A percentile compares a stretch with the other conserved stretches of the same genome.
Evolutionary conservation across 2,888 invertebrate genomes (phyloP).

Genomic region (Clepsis dumicolana): DNA sequence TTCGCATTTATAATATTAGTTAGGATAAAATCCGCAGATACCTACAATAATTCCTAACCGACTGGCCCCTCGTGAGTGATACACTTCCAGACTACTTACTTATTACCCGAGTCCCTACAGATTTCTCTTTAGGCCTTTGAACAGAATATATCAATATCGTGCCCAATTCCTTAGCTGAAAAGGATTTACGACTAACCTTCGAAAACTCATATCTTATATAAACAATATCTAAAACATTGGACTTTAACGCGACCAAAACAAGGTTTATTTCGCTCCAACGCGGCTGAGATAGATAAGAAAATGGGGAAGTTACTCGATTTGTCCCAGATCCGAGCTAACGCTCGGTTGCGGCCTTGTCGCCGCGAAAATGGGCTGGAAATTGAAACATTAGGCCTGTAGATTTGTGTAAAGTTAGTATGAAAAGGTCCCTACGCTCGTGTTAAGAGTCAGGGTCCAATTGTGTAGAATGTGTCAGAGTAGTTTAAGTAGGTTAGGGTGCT

Average conservation of each 20-base stretch:
- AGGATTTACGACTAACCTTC: conserved; percentile 5
- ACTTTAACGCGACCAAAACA: neutral
- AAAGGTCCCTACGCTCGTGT: neutral
- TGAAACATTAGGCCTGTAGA: conserved; percentile 8
- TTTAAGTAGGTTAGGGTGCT: neutral
- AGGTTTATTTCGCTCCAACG: neutral
- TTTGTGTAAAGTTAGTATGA: neutral
- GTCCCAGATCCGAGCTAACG: conserved; percentile 15
- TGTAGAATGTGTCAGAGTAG: no score
- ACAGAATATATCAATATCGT: conserved; percentile 25
- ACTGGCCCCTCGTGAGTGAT: neutral
- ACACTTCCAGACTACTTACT: neutral
- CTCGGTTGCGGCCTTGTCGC: conserved; percentile 17
- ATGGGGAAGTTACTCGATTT: neutral
- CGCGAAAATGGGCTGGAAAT: conserved; percentile 15
- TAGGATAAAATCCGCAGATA: neutral
- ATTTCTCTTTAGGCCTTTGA: conserved; percentile 2
- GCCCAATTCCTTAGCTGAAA: conserved; percentile 8
- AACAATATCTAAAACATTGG: neutral
- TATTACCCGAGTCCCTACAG: conserved; percentile 3
- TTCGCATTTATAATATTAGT: no score
- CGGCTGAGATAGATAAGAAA: neutral
- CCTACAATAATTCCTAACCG: neutral
- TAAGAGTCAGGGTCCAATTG: neutral
- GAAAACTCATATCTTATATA: neutral